A percentile compares a stretch with the other conserved stretches of the same genome.
These are phyloP conservation scores for Rhabdornis inornatus DNA, from an alignment of 2,113 vertebrate genomes.

Conservation along the genomic window DNA sequence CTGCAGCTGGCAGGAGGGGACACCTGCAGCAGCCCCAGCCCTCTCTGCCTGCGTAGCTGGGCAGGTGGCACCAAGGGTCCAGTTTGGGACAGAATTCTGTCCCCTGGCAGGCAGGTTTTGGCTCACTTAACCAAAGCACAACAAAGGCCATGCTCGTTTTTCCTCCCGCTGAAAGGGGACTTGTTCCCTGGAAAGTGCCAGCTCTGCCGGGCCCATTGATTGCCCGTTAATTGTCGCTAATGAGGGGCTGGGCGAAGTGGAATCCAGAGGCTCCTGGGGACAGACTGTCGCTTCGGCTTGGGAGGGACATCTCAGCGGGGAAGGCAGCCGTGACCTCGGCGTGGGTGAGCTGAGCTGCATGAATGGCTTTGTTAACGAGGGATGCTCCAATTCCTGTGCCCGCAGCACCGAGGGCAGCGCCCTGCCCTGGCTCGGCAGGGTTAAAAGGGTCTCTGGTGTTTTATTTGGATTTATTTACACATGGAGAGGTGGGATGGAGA, in stretches of 20 bases:
- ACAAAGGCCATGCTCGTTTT: conserved; percentile 37
- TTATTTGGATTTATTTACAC: background rate
- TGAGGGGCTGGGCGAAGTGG: conserved; percentile 38
- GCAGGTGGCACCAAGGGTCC: background rate
- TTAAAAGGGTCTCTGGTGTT: conserved; percentile 1
- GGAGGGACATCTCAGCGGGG: background rate
- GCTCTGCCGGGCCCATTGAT: conserved; percentile 34
- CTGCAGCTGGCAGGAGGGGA: background rate
- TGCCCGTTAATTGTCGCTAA: conserved; percentile 69
- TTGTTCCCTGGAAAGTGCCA: conserved; percentile 34
- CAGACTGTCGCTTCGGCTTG: conserved; percentile 18
- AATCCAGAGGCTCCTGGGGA: conserved; percentile 31
- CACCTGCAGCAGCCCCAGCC: background rate
- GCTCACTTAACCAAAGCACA: background rate
- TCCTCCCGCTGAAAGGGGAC: background rate
- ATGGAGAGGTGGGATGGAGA: background rate
- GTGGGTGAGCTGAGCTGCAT: background rate
- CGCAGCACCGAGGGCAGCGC: background rate
- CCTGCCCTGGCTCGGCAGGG: background rate
- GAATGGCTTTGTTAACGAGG: background rate
- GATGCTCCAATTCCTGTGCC: background rate
- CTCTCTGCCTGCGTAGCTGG: fast-evolving
- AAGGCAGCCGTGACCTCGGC: background rate
- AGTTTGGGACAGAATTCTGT: background rate
- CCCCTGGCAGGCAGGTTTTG: background rate